A percentile compares a stretch with the other conserved stretches of the same genome.
Evolutionary conservation across 2,888 invertebrate species (phyloP).

Genomic region (Junonia oenone): DNA sequence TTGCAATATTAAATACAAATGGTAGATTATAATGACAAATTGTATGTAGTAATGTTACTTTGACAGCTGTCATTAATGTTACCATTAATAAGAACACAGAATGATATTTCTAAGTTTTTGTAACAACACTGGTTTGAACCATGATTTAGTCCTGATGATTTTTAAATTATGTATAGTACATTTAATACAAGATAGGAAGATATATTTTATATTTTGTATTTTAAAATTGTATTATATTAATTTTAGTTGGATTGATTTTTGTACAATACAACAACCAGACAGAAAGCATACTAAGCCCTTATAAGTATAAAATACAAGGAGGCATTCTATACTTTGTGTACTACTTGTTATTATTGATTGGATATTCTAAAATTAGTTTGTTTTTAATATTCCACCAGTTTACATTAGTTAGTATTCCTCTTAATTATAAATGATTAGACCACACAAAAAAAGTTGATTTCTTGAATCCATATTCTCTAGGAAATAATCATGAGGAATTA

Average conservation of each 20-base stretch:
- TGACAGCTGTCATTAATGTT: too few species aligned
- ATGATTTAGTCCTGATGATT: too few species aligned
- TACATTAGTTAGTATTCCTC: background rate
- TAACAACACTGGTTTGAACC: too few species aligned
- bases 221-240: background rate
- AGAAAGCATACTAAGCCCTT: background rate
- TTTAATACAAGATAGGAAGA: background rate
- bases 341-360: background rate
- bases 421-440: background rate
- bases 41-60: too few species aligned
- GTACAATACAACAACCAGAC: background rate
- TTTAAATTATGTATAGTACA: too few species aligned
- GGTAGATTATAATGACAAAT: too few species aligned
- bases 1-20: too few species aligned
- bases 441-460: background rate
- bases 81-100: too few species aligned
- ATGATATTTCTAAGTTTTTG: too few species aligned
- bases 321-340: background rate
- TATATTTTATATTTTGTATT: background rate
- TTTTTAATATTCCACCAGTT: background rate
- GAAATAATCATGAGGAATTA: conserved; percentile 7
- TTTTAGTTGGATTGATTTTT: background rate
- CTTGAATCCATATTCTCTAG: background rate
- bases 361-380: background rate
- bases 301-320: background rate